phyloP scores from a whole-genome alignment of 2,797 vertebrate species.

The Enteromius mattozi region DNA sequence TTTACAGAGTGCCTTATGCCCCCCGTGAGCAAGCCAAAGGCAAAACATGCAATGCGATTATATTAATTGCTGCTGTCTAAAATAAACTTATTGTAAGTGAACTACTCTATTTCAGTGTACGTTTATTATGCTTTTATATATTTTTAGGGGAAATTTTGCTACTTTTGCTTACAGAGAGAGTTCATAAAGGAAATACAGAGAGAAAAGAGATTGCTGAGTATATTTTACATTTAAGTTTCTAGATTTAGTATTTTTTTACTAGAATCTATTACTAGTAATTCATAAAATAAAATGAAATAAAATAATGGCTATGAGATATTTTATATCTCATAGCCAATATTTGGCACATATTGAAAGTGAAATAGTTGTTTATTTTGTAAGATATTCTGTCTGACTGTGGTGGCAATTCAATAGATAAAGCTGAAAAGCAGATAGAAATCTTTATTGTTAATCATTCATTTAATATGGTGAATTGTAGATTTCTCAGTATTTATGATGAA shows the following conservation, averaged over 20 bases:
- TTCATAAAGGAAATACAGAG: neutral
- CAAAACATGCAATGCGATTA: neutral
- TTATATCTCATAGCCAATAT: neutral
- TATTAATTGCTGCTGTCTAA: neutral
- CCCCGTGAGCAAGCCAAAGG: neutral
- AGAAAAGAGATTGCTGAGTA: neutral
- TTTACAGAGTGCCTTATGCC: neutral
- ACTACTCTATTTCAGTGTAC: neutral
- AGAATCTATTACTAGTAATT: neutral
- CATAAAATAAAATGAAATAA: neutral
- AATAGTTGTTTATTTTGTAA: neutral
- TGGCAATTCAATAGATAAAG: neutral
- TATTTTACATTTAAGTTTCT: neutral
- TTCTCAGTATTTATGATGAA: neutral
- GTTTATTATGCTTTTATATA: neutral
- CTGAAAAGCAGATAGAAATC: neutral
- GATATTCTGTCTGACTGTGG: neutral
- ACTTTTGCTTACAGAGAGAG: neutral
- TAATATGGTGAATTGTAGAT: neutral
- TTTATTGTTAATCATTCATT: neutral
- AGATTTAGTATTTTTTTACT: neutral
- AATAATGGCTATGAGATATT: neutral
- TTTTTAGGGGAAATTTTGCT: neutral
- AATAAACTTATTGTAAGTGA: neutral
- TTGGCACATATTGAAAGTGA: neutral